A percentile compares a stretch with the other conserved stretches of the same genome.
Conservation (phyloP, 2,797 vertebrate genomes). For the Craterocephalus amniculus region DNA sequence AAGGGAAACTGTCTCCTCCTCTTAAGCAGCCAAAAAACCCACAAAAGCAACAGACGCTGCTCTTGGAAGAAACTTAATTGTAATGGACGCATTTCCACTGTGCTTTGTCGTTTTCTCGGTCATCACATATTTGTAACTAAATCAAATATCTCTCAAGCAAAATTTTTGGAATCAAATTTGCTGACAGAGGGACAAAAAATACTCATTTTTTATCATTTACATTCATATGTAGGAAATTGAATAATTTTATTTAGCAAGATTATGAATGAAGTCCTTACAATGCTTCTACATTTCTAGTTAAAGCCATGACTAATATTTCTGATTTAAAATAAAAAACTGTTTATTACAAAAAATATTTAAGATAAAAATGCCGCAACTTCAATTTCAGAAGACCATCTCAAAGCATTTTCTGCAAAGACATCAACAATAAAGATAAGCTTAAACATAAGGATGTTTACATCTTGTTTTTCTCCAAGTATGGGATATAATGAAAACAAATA, state of each 20-base stretch:
- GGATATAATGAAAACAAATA: not conserved
- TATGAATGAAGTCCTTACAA: too few relatives aligned
- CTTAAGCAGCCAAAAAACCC: slow-evolving; percentile 34
- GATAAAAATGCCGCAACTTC: too few relatives aligned
- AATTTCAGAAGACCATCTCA: not conserved
- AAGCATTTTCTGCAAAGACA: not conserved
- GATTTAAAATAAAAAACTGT: too few relatives aligned
- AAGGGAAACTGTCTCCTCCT: slow-evolving; percentile 26
- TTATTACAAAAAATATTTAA: too few relatives aligned
- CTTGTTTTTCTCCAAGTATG: not conserved
- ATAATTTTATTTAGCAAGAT: not conserved
- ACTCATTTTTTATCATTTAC: not conserved
- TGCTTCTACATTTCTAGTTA: too few relatives aligned
- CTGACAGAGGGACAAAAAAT: not conserved
- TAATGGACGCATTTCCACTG: slow-evolving; percentile 34
- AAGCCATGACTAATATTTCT: too few relatives aligned
- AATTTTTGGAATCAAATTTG: slow-evolving; percentile 2
- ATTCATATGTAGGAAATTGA: too few relatives aligned
- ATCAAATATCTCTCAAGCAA: slow-evolving; percentile 1
- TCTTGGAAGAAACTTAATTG: slow-evolving; percentile 47
- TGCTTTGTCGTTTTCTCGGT: slow-evolving; percentile 2
- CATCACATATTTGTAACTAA: slow-evolving; percentile 1
- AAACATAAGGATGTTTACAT: not conserved
- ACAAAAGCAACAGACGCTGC: slow-evolving; percentile 29
- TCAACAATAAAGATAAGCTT: not conserved